Evolutionary conservation across 2,797 vertebrate genomes (phyloP), one percentile per base, ranked within the genome.

Genomic region (Danionella dracula): DNA sequence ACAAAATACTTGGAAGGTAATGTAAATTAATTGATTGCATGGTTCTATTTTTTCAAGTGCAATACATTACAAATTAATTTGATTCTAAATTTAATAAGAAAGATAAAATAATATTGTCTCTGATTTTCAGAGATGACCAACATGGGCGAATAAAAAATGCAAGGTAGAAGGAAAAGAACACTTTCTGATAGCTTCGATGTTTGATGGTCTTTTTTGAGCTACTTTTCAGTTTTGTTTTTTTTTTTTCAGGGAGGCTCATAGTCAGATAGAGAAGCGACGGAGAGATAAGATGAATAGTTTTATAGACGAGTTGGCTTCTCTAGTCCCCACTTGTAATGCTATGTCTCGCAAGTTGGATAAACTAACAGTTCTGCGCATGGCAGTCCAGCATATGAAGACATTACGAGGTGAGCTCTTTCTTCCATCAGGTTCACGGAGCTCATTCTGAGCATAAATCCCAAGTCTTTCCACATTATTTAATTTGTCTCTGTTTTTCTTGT

Each of bases 251-350:
- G 96, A 99, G 81, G 95, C 96, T 72, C 95, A 99, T 72, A 99
- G 96, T 78, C 96, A 98, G 83, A 98, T 96, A 1, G 96, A 99
- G 82, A 98, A 99, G 82, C 83, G 96, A 8, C 91, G 94, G 7
- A 80, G 96, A 78, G 95, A 99, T 81, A 99, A 98, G 82, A 99
- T 99, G 97, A 98, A 99, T 88, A 97, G 95, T 73, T 99, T 98
- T 78, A 99, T 99, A 13, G 96, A 99, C 1, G 97, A 99, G 72
- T 83, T 99, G 82, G 97, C 95, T 0, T 96, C 96, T 0, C 79
- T 99, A 78, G 94, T 99, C 42, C 96, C 97, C 42, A 99, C 96
- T 0, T 99, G 97, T 72, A 99, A 94, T 0, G 96, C 97, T 11
- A 99, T 99, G 95, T 98, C 96, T 53, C 90, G 95, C 66, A 99